These are phyloP conservation scores for Formica exsecta DNA, from an alignment of 1,140 invertebrate genomes.

Conservation along the genomic window DNA sequence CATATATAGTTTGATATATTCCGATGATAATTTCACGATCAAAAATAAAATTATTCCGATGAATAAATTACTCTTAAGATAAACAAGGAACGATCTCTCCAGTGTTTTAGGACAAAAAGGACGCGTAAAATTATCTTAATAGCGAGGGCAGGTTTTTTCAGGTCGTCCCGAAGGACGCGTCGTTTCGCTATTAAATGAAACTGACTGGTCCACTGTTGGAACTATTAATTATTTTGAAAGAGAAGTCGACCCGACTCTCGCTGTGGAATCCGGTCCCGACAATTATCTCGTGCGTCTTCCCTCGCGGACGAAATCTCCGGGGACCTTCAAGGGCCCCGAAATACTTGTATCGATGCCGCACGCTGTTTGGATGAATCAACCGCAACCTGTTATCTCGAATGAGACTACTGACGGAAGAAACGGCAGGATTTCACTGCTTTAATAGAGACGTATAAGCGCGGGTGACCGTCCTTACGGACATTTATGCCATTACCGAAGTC, in stretches of 20 bases:
- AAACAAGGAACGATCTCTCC: neutral
- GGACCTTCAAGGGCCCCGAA: neutral
- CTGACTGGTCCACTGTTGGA: slow-evolving; percentile 51
- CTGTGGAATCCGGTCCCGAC: slow-evolving; percentile 83
- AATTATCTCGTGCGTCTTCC: slow-evolving; percentile 76
- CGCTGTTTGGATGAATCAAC: slow-evolving; percentile 22
- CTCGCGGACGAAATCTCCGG: neutral
- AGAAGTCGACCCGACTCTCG: slow-evolving; percentile 69
- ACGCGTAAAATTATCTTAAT: slow-evolving; percentile 4
- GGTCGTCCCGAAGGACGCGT: neutral
- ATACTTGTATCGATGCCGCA: neutral
- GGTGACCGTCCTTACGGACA: slow-evolving; percentile 13
- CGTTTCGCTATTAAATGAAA: slow-evolving; percentile 37
- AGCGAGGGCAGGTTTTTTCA: neutral
- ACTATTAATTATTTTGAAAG: slow-evolving; percentile 84
- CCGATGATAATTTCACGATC: neutral
- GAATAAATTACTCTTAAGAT: neutral
- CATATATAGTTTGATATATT: neutral
- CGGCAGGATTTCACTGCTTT: slow-evolving; percentile 27
- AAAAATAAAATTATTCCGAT: neutral
- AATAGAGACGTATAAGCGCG: slow-evolving; percentile 39
- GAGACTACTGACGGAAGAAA: slow-evolving; percentile 10
- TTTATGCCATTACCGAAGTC: slow-evolving; percentile 23
- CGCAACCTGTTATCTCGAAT: slow-evolving; percentile 38
- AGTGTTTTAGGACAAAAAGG: neutral